A percentile compares a stretch with the other conserved stretches of the same genome.
These are phyloP conservation scores for Elysia crispata DNA, from an alignment of 2,888 invertebrate species.

Conservation along the genomic window DNA sequence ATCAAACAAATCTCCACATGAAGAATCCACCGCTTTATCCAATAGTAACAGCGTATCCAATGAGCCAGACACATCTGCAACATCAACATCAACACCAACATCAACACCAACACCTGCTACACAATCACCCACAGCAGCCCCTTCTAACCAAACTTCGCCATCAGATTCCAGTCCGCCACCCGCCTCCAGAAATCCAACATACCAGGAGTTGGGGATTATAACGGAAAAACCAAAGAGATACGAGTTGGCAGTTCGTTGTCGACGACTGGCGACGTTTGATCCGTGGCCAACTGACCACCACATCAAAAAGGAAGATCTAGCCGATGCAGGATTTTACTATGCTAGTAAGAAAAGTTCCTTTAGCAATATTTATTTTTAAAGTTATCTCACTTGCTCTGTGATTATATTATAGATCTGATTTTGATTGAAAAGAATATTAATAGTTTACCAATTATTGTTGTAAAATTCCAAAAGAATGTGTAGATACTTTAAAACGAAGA, in stretches of 20 bases:
- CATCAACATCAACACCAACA: neutral
- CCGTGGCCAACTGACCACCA: conserved; percentile 49
- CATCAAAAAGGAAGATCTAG: conserved; percentile 42
- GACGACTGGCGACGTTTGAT: conserved; percentile 41
- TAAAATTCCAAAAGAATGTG: too few relatives aligned
- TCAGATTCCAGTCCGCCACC: too few relatives aligned
- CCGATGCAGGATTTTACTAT: conserved; percentile 47
- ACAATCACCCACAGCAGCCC: neutral
- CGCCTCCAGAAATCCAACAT: conserved; percentile 20
- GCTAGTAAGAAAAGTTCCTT: too few relatives aligned
- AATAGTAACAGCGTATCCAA: too few relatives aligned
- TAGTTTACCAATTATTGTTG: too few relatives aligned
- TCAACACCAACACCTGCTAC: neutral
- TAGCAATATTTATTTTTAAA: too few relatives aligned
- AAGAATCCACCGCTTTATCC: too few relatives aligned
- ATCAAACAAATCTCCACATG: too few relatives aligned
- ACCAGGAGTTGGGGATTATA: conserved; percentile 50
- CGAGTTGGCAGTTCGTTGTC: conserved; percentile 43
- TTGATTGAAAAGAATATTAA: too few relatives aligned
- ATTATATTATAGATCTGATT: too few relatives aligned
- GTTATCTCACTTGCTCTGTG: too few relatives aligned
- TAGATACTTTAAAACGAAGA: too few relatives aligned
- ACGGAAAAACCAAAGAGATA: conserved; percentile 48
- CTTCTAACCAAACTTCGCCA: neutral
- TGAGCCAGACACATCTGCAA: neutral